Evolutionary conservation across 2,113 vertebrate genomes (phyloP).

Genomic region (Daboia siamensis): DNA sequence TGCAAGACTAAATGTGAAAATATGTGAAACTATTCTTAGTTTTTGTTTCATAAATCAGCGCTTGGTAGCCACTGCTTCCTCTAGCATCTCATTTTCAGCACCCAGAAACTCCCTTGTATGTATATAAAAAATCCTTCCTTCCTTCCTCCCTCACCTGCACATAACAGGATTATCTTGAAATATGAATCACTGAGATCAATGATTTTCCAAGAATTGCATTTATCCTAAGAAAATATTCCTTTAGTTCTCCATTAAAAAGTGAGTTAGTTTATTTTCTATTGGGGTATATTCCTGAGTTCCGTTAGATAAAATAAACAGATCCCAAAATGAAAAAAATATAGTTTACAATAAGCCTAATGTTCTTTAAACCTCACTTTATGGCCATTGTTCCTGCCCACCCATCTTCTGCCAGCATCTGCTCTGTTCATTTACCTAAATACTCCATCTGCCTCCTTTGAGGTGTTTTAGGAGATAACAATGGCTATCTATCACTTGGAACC

Average conservation of each 20-base stretch:
- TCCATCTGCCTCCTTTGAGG: constrained; percentile 38
- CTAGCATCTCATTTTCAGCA: no score
- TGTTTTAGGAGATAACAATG: constrained; percentile 55
- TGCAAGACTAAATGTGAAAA: not conserved
- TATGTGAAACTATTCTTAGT: not conserved
- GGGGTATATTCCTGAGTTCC: not conserved
- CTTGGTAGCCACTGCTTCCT: no score
- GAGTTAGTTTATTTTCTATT: not conserved
- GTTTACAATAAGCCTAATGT: not conserved
- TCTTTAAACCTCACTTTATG: not conserved
- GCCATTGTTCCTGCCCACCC: not conserved
- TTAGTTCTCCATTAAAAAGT: not conserved
- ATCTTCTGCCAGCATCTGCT: not conserved
- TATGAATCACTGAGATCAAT: no score
- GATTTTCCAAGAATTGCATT: not conserved
- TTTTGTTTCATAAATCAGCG: not conserved
- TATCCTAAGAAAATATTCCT: not conserved
- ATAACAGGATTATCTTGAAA: not conserved
- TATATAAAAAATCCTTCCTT: no score
- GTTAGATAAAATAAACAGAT: not conserved
- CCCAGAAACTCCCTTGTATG: no score
- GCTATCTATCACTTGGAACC: constrained; percentile 49
- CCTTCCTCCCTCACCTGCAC: not conserved
- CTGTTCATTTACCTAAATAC: constrained; percentile 50
- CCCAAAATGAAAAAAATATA: not conserved